These are phyloP conservation scores for Himalopsyche anomala DNA, from an alignment of 2,888 invertebrate genomes.

Conservation along the genomic window DNA sequence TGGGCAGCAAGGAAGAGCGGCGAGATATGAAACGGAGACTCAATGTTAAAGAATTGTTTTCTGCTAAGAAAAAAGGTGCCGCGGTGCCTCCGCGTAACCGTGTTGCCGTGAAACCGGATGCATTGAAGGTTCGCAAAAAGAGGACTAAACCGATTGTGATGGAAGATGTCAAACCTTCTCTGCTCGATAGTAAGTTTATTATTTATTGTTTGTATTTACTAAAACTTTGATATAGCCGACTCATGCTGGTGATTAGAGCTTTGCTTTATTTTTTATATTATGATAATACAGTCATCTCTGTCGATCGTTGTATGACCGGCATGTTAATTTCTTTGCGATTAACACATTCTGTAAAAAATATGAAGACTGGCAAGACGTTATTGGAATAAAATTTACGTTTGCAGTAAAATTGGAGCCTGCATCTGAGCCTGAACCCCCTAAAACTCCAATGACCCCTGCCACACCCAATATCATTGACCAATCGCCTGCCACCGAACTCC, in stretches of 20 bases:
- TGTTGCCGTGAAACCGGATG: background rate
- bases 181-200: background rate
- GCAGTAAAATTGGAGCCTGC: constrained; percentile 11
- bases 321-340: too few relatives aligned
- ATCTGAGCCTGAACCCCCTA: constrained; percentile 58
- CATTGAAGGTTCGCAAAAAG: constrained; percentile 66
- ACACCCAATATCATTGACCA: background rate
- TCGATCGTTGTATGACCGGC: too few relatives aligned
- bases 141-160: background rate
- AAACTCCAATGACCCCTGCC: background rate
- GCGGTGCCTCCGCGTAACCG: background rate
- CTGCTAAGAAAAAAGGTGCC: constrained; percentile 73
- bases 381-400: background rate
- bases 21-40: constrained; percentile 83
- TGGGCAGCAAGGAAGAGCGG: constrained; percentile 82
- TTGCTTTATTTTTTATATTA: too few relatives aligned
- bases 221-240: too few relatives aligned
- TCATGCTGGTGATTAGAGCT: too few relatives aligned
- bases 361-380: background rate
- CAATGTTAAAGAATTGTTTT: constrained; percentile 81
- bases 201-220: background rate
- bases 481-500: constrained; percentile 35
- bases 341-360: background rate
- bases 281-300: too few relatives aligned
- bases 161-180: background rate